phyloP scores from a whole-genome alignment of 2,113 vertebrate genomes.

The rat (Rattus norvegicus) region GRCr8 NC_086028.1:54375501-54376000 shows the following conservation, averaged over 20 bases:
- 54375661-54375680: background rate
- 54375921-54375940: background rate
- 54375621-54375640: background rate
- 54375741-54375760: slow-evolving; percentile 78
- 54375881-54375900: background rate
- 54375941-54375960: background rate
- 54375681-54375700: no score
- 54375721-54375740: slow-evolving; percentile 85
- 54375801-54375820: background rate
- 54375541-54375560: background rate
- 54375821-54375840: background rate
- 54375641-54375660: background rate
- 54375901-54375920: background rate
- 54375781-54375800: slow-evolving; percentile 73
- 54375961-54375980: background rate
- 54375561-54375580: background rate
- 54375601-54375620: slow-evolving; percentile 77
- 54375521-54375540: background rate
- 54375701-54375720: background rate
- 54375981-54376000: background rate
- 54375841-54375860: background rate
- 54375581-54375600: background rate
- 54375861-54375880: background rate
- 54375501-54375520: background rate
- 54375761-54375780: slow-evolving; percentile 78